These are phyloP conservation scores for Parascotia fuliginaria DNA, from an alignment of 2,888 invertebrate species.

Conservation along the genomic window DNA sequence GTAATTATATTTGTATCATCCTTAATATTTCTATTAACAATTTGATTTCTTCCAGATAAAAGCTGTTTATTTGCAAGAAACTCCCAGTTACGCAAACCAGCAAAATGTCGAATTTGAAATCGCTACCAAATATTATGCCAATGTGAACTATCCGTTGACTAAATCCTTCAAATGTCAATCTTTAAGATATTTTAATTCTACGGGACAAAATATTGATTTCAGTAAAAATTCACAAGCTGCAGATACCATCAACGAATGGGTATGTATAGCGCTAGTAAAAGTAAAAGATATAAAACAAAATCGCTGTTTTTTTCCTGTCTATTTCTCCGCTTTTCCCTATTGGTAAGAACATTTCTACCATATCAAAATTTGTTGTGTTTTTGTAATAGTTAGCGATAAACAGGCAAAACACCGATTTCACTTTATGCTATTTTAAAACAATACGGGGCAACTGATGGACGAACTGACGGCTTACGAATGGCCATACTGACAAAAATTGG, in stretches of 20 bases:
- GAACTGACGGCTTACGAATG: no score
- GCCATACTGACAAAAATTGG: no score
- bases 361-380: no score
- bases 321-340: no score
- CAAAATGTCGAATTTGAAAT: slow-evolving; percentile 36
- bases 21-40: background rate
- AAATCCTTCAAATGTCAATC: slow-evolving; percentile 25
- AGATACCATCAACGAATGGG: slow-evolving; percentile 55
- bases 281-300: no score
- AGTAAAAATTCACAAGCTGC: slow-evolving; percentile 37
- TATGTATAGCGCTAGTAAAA: slow-evolving; percentile 16
- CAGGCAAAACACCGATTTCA: no score
- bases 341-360: no score
- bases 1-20: background rate
- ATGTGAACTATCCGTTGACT: slow-evolving; percentile 27
- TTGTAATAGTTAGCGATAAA: no score
- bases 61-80: slow-evolving; percentile 27
- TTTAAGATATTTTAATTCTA: slow-evolving; percentile 35
- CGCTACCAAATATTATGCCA: slow-evolving; percentile 40
- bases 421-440: no score
- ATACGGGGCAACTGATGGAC: no score
- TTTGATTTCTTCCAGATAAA: slow-evolving; percentile 41
- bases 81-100: slow-evolving; percentile 29
- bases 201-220: slow-evolving; percentile 49
- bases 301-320: no score